Evolutionary conservation across 2,113 vertebrate genomes (phyloP), one percentile per base, ranked within the genome.

Genomic region (Etheostoma cragini): DNA sequence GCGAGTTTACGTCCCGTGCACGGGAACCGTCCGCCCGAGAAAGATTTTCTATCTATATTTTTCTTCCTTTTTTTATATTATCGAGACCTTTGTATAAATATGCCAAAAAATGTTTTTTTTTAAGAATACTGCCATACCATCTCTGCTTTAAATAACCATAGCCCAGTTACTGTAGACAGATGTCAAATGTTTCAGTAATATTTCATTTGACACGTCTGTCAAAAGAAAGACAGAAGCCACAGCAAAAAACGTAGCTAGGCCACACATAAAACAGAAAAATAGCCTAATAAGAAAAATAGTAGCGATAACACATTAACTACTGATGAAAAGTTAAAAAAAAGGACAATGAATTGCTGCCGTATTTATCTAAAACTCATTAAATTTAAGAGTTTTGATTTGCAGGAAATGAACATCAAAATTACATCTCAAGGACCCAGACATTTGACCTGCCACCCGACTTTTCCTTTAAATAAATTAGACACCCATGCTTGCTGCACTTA

Each of bases 381-480:
- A 72, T 72, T 65, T 56, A 54, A 47, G 22, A 24, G 11, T 50
- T 80, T 10, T 7, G 8, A 67, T 69, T 65, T 63, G 62, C 49
- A 77, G 77, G 56, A 81, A 86, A 82, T 83, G 81, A 82, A 77
- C 63, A 76, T 83, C 70, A 83, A 56, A 86, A 87, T 85, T 65
- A 66, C 75, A 72, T 88, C 76, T 76, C 13, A 63, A 63, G 65
- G 38, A 87, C 52, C 52, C 45, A 60, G 79, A 85, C 61, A 69
- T 88, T 70, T 83, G 58, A 83, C 79, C 69, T 72, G 22, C 70
- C 38, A 70, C 62, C 64, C 61, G 72, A 76, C 81, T 86, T 77
- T 77, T 61, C 76, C 82, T 87, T 85, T 82, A 85, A 89, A 92
- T 87, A 84, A 90, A 86, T 88, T 66, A 88, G 65, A 14, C 67